Percentiles rank a stretch among this genome's conserved stretches.
Conservation (phyloP, 2,113 vertebrate genomes). For the Nannobrachium achirus region DNA sequence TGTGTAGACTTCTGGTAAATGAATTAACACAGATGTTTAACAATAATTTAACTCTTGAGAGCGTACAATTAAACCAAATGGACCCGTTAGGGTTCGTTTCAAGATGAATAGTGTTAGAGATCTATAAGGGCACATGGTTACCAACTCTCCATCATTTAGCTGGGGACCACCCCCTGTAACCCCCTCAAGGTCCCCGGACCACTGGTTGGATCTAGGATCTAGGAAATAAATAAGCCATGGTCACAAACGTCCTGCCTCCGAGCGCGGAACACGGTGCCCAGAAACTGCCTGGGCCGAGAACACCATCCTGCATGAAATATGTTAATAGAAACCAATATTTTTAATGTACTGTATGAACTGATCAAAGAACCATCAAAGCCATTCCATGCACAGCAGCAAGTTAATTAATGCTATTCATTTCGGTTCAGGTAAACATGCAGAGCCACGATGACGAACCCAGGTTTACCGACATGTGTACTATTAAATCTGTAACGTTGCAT, state of each 20-base stretch:
- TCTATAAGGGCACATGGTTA: too few relatives aligned
- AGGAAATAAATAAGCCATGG: too few relatives aligned
- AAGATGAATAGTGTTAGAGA: too few relatives aligned
- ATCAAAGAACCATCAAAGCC: background rate
- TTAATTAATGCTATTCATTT: background rate
- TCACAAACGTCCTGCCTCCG: constrained; percentile 1
- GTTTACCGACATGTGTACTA: background rate
- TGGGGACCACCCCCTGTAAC: too few relatives aligned
- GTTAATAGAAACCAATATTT: background rate
- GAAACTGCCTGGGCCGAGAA: constrained; percentile 13
- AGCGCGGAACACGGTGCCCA: constrained; percentile 7
- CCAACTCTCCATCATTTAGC: too few relatives aligned
- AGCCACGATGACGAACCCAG: background rate
- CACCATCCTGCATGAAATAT: background rate
- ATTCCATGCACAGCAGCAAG: background rate
- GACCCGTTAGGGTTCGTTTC: too few relatives aligned
- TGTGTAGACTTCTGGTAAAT: too few relatives aligned
- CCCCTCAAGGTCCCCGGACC: too few relatives aligned
- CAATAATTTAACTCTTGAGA: too few relatives aligned
- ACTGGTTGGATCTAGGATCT: too few relatives aligned
- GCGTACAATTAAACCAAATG: too few relatives aligned
- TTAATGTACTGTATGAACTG: background rate
- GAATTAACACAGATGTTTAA: too few relatives aligned
- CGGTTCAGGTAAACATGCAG: background rate
- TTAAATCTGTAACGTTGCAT: background rate